Percentiles rank a stretch among this genome's conserved stretches.
Conservation (phyloP, 2,888 invertebrate species). For the Mesorhabditis belari region DNA sequence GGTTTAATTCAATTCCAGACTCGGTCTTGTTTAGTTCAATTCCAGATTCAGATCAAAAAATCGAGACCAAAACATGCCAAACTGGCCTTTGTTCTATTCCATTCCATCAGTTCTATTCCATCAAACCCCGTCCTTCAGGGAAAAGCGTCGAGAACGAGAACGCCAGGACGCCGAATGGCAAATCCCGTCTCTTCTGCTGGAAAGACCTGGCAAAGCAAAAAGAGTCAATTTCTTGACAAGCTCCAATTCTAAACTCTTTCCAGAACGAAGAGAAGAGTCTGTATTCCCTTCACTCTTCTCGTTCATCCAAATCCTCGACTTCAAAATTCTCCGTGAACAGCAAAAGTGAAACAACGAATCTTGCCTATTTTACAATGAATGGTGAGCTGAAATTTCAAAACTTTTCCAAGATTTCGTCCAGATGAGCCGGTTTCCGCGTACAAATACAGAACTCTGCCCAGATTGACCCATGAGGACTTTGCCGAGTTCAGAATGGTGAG, state of each 20-base stretch:
- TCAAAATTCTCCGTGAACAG: background rate
- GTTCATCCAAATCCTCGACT: background rate
- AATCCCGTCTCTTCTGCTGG: conserved; percentile 13
- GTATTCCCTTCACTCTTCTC: background rate
- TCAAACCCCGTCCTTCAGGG: too few relatives aligned
- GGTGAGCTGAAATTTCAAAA: background rate
- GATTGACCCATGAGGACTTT: background rate
- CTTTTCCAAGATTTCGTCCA: background rate
- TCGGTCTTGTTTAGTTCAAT: too few relatives aligned
- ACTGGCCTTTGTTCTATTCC: too few relatives aligned
- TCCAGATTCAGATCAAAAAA: too few relatives aligned
- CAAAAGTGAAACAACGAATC: background rate
- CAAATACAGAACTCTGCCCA: background rate
- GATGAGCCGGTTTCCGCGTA: background rate
- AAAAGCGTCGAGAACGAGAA: conserved; percentile 21
- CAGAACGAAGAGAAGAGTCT: background rate
- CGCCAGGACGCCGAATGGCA: conserved; percentile 27
- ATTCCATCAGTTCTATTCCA: too few relatives aligned
- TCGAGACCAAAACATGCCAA: too few relatives aligned
- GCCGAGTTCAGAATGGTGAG: background rate
- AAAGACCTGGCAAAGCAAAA: background rate
- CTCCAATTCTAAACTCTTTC: too few relatives aligned
- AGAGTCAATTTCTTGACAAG: too few relatives aligned
- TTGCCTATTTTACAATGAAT: background rate
- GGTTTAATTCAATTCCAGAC: too few relatives aligned